These are phyloP conservation scores for Clarias fuscus DNA, from an alignment of 2,797 vertebrate genomes.

Conservation along the genomic window DNA sequence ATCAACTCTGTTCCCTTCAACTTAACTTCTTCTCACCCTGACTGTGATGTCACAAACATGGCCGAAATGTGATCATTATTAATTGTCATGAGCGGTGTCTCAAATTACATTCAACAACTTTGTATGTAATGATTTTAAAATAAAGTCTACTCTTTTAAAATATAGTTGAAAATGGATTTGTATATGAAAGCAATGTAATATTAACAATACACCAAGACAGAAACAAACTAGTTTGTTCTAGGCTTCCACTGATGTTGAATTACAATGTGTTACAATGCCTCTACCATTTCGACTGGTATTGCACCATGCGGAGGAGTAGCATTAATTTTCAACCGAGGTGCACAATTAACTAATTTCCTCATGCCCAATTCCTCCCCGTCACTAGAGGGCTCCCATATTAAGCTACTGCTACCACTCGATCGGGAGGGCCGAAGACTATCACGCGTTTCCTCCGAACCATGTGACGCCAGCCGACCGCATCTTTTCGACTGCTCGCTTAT, in stretches of 20 bases:
- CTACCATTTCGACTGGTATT: neutral
- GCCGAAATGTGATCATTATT: neutral
- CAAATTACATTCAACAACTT: neutral
- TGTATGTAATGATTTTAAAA: neutral
- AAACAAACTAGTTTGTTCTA: neutral
- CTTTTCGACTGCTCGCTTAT: too few relatives aligned
- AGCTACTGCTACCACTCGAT: too few relatives aligned
- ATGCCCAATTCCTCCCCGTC: too few relatives aligned
- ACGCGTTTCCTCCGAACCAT: too few relatives aligned
- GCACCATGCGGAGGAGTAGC: neutral
- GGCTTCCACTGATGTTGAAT: neutral
- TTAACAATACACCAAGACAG: neutral
- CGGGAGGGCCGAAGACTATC: too few relatives aligned
- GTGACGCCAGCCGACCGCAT: too few relatives aligned
- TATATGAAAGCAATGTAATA: neutral
- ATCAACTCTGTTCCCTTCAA: neutral
- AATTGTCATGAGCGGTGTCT: neutral
- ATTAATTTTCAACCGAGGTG: neutral
- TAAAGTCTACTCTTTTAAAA: neutral
- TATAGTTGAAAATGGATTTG: neutral
- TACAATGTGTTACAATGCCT: slow-evolving; percentile 9
- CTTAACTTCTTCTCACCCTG: neutral
- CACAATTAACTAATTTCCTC: neutral
- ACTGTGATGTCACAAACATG: neutral
- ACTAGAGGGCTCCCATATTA: too few relatives aligned